phyloP scores from a whole-genome alignment of 2,113 vertebrate species.

The Morphnarchus princeps region DNA sequence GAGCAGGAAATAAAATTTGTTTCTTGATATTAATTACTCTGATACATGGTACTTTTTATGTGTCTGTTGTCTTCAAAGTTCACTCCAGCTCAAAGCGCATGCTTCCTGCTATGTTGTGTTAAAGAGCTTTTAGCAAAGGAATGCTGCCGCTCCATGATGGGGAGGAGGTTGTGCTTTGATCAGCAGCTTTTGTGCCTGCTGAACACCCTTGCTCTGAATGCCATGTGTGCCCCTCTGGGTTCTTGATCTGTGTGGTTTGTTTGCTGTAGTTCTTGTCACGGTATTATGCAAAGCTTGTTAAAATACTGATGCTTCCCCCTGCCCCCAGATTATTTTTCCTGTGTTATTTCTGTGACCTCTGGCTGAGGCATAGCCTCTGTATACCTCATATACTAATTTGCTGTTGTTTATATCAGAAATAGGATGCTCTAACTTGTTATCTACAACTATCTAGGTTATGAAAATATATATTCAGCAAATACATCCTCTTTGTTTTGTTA shows the following conservation, averaged over 20 bases:
- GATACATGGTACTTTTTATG: not conserved
- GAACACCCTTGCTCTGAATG: not conserved
- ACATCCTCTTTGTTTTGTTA: not conserved
- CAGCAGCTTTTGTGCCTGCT: conserved; percentile 4
- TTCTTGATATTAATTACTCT: not conserved
- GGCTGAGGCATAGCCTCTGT: not conserved
- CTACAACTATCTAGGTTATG: not conserved
- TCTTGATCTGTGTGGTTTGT: conserved; percentile 9
- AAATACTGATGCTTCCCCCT: not conserved
- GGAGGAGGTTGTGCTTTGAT: not conserved
- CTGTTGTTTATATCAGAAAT: conserved; percentile 3
- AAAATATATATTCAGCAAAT: conserved; percentile 4
- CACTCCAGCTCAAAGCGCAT: not conserved
- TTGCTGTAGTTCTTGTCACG: conserved; percentile 6
- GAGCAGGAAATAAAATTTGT: not conserved
- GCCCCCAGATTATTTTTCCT: not conserved
- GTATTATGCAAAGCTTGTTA: conserved; percentile 38
- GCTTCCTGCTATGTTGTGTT: not conserved
- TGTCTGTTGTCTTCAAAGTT: not conserved
- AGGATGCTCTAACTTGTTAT: not conserved
- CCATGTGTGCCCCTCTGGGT: not conserved
- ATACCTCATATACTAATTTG: not conserved
- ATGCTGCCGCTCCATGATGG: rapidly evolving
- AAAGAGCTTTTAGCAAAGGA: conserved; percentile 1
- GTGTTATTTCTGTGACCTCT: conserved; percentile 30